phyloP scores from a whole-genome alignment of 2,888 invertebrate genomes.

The Bugulina stolonifera region DNA sequence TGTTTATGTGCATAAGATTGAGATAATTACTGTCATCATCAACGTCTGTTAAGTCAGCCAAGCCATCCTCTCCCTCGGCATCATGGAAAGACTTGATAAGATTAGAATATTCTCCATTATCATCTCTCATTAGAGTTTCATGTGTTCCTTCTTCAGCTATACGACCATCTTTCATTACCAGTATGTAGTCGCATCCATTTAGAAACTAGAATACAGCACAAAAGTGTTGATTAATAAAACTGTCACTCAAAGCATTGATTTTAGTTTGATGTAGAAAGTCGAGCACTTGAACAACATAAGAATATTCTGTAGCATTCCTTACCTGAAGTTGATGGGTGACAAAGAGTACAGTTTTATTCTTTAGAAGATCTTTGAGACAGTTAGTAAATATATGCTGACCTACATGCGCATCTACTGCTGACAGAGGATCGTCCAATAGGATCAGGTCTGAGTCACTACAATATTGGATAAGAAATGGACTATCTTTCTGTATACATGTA shows the following conservation, averaged over 20 bases:
- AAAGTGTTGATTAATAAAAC: no score
- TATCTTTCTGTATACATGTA: no score
- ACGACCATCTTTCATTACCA: slow-evolving; percentile 59
- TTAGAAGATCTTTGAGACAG: slow-evolving; percentile 9
- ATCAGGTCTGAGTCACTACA: not conserved
- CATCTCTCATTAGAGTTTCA: slow-evolving; percentile 53
- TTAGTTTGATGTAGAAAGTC: no score
- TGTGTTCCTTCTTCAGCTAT: slow-evolving; percentile 60
- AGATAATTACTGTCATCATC: no score
- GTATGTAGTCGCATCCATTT: slow-evolving; percentile 59
- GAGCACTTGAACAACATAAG: no score
- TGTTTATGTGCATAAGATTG: no score
- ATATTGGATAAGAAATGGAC: no score
- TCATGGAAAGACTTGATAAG: slow-evolving; percentile 32
- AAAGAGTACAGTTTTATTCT: slow-evolving; percentile 18
- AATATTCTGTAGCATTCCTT: no score
- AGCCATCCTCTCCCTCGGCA: not conserved
- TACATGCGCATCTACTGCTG: slow-evolving; percentile 26
- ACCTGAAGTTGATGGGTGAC: slow-evolving; percentile 25
- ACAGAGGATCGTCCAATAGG: slow-evolving; percentile 21
- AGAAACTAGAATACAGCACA: no score
- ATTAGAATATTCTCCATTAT: slow-evolving; percentile 45
- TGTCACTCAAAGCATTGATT: no score
- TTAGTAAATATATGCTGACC: slow-evolving; percentile 12
- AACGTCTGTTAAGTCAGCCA: no score